Evolutionary conservation across 2,888 invertebrate genomes (phyloP).

Genomic region (Mongoloraphidia duomilia): DNA sequence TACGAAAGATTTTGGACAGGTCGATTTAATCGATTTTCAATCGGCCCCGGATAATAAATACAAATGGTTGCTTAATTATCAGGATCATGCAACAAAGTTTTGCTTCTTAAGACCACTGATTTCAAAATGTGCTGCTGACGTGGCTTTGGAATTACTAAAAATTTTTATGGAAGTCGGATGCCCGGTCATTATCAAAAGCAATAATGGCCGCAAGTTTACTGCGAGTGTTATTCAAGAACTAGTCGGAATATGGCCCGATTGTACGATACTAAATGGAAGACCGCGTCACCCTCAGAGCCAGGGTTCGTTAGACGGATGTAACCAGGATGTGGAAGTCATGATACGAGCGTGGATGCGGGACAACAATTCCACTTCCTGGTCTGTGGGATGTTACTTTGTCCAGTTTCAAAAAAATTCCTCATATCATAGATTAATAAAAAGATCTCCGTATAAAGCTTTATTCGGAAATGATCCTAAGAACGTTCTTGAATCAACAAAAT

Average conservation of each 20-base stretch:
- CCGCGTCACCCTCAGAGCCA: conserved; percentile 18
- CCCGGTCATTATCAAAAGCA: too few relatives aligned
- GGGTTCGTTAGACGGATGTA: conserved; percentile 14
- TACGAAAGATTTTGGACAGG: conserved; percentile 20
- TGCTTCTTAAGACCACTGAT: conserved; percentile 18
- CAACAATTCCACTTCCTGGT: conserved; percentile 19
- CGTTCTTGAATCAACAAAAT: conserved; percentile 12
- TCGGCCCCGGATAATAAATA: conserved; percentile 20
- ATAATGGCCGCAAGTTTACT: conserved; percentile 19
- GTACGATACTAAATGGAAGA: conserved; percentile 18
- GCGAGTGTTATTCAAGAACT: conserved; percentile 16
- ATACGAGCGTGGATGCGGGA: conserved; percentile 18
- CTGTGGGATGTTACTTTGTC: conserved; percentile 17
- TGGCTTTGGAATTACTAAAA: conserved; percentile 19
- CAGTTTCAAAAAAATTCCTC: conserved; percentile 17
- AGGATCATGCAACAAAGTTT: conserved; percentile 24
- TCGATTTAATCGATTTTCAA: conserved; percentile 22
- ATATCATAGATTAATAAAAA: conserved; percentile 15
- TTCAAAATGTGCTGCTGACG: conserved; percentile 19
- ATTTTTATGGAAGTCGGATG: too few relatives aligned
- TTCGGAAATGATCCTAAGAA: conserved; percentile 17
- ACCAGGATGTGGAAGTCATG: conserved; percentile 22
- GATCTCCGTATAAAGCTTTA: conserved; percentile 16
- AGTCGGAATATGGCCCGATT: conserved; percentile 13
- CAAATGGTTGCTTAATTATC: conserved; percentile 23